A percentile compares a stretch with the other conserved stretches of the same genome.
Conservation (phyloP, 2,113 vertebrate species). For the Canis aureus region DNA sequence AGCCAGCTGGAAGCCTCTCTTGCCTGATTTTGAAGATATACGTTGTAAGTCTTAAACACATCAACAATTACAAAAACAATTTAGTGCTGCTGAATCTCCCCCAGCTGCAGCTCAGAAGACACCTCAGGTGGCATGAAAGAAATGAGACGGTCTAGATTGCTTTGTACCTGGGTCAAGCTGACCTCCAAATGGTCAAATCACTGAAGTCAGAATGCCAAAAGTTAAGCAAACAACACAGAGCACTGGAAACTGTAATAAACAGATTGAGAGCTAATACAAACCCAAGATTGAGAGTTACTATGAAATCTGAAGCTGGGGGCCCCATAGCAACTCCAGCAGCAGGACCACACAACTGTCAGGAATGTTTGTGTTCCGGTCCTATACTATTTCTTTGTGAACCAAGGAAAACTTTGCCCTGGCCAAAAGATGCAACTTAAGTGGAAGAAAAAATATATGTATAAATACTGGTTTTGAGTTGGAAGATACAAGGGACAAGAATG, state of each 20-base stretch:
- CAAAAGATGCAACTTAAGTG: not conserved
- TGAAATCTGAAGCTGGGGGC: not conserved
- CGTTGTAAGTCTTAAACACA: not conserved
- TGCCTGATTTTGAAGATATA: not conserved
- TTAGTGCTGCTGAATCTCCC: constrained; percentile 20
- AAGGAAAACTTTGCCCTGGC: not conserved
- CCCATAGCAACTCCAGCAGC: not conserved
- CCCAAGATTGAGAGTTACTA: not conserved
- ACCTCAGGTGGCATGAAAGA: constrained; percentile 33
- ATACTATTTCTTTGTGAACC: not conserved
- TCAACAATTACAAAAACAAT: constrained; percentile 60
- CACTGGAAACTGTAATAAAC: not conserved
- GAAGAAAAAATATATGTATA: not conserved
- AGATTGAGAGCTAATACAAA: not conserved
- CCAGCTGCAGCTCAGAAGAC: constrained; percentile 22
- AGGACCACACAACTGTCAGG: not conserved
- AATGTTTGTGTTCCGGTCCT: not conserved
- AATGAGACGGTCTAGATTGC: constrained; percentile 52
- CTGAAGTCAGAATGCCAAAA: not conserved
- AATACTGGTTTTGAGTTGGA: not conserved
- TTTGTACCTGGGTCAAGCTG: constrained; percentile 33
- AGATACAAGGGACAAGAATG: not conserved
- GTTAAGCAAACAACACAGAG: constrained; percentile 35
- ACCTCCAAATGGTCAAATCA: constrained; percentile 38
- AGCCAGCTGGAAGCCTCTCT: not conserved